Conservation (phyloP, 2,113 vertebrate genomes). For the Mesocricetus auratus region DNA sequence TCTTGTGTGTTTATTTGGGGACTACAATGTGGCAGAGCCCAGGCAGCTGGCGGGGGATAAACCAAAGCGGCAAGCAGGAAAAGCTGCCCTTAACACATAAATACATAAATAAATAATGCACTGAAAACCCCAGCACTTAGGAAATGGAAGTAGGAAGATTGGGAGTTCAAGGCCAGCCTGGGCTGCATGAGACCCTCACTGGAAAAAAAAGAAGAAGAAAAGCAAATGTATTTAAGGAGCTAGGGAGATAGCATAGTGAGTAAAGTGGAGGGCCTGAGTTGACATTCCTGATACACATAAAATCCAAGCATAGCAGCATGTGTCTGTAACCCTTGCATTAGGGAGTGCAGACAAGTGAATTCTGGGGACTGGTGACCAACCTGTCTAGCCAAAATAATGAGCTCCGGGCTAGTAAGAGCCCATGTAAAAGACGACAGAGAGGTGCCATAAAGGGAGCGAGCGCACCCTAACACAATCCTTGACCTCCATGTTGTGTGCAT, state of each 20-base stretch:
- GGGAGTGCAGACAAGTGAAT: neutral
- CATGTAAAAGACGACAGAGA: neutral
- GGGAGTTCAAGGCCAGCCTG: neutral
- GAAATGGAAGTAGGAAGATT: neutral
- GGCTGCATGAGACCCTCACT: neutral
- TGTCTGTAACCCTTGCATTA: neutral
- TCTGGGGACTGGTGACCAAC: no score
- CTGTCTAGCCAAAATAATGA: neutral
- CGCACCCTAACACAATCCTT: neutral
- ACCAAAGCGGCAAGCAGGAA: no score
- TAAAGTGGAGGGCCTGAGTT: neutral
- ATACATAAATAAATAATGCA: no score
- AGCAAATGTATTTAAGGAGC: no score
- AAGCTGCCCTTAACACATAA: no score
- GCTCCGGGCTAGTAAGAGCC: neutral
- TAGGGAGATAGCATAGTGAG: neutral
- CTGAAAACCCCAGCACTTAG: neutral
- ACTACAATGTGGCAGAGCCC: no score
- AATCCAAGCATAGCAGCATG: neutral
- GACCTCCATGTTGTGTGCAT: neutral
- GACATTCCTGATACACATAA: neutral
- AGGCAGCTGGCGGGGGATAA: no score
- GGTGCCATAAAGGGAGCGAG: neutral
- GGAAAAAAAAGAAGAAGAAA: no score
- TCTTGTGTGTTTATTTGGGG: no score